phyloP scores from a whole-genome alignment of 2,113 vertebrate genomes.

The Petromus typicus region DNA sequence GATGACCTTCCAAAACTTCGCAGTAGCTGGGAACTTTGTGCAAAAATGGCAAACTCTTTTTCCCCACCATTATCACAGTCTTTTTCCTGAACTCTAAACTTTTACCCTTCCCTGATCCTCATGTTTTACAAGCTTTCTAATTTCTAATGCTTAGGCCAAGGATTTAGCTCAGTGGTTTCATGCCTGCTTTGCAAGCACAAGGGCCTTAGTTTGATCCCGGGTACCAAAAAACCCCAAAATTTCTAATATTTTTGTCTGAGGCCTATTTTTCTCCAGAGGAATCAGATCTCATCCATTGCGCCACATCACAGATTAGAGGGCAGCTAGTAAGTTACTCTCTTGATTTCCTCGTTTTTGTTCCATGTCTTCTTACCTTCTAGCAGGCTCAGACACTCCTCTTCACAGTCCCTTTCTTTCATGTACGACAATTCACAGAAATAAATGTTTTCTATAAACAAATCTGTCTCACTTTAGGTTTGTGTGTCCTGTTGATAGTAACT shows the following conservation, averaged over 20 bases:
- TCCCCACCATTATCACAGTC: background rate
- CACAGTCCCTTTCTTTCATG: background rate
- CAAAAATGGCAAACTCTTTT: background rate
- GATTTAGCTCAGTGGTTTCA: no score
- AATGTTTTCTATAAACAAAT: background rate
- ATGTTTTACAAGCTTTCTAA: background rate
- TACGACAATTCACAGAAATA: background rate
- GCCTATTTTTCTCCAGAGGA: background rate
- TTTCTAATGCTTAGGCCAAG: background rate
- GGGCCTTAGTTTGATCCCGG: no score
- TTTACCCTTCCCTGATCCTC: background rate
- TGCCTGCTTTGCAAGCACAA: no score
- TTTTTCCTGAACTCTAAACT: background rate
- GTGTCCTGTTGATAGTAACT: background rate
- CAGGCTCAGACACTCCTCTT: background rate
- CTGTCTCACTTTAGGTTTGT: background rate
- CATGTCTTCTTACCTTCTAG: background rate
- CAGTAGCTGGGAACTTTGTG: background rate
- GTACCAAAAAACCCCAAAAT: no score
- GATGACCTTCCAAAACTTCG: background rate
- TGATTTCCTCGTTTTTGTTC: background rate
- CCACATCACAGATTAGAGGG: background rate
- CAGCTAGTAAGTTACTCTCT: background rate
- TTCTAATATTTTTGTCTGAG: background rate
- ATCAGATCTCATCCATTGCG: background rate